Percentiles rank a stretch among this genome's conserved stretches.
Evolutionary conservation across 2,113 vertebrate species (phyloP).

Genomic region (Anguilla rostrata): DNA sequence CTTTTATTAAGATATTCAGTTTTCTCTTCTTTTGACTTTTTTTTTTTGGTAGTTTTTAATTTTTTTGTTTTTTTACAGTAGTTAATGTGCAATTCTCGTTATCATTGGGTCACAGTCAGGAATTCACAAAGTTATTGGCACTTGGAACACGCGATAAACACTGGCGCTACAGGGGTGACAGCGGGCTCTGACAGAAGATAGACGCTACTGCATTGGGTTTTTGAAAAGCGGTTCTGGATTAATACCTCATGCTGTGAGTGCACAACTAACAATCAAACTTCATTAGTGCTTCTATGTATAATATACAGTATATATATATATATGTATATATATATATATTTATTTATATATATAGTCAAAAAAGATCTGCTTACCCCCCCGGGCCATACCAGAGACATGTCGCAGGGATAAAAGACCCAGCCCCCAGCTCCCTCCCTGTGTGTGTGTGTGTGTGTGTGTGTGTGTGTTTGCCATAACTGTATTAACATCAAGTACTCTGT

Average conservation of each 20-base stretch:
- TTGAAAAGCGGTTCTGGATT: conserved; percentile 70
- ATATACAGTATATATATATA: conserved; percentile 76
- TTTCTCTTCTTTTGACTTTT: conserved; percentile 73
- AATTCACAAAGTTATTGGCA: conserved; percentile 88
- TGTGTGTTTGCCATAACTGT: neutral
- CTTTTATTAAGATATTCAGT: conserved; percentile 79
- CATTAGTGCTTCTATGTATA: conserved; percentile 75
- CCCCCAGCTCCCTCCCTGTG: neutral
- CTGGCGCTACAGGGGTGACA: conserved; percentile 69
- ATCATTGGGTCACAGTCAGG: conserved; percentile 82
- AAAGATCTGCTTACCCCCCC: conserved; percentile 40
- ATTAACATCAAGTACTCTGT: neutral
- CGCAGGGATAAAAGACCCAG: conserved; percentile 20
- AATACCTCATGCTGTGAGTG: conserved; percentile 80
- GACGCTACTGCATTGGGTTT: conserved; percentile 60
- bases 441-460: neutral
- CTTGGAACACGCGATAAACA: conserved; percentile 82
- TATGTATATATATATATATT: conserved; percentile 47
- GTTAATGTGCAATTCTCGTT: conserved; percentile 91
- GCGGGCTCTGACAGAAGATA: conserved; percentile 54
- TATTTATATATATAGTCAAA: conserved; percentile 58
- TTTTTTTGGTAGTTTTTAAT: conserved; percentile 74
- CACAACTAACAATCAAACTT: conserved; percentile 76
- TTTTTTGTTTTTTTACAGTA: conserved; percentile 82
- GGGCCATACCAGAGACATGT: conserved; percentile 48